A percentile compares a stretch with the other conserved stretches of the same genome.
These are phyloP conservation scores for Chionis minor DNA, from an alignment of 2,113 vertebrate genomes.

Conservation along the genomic window DNA sequence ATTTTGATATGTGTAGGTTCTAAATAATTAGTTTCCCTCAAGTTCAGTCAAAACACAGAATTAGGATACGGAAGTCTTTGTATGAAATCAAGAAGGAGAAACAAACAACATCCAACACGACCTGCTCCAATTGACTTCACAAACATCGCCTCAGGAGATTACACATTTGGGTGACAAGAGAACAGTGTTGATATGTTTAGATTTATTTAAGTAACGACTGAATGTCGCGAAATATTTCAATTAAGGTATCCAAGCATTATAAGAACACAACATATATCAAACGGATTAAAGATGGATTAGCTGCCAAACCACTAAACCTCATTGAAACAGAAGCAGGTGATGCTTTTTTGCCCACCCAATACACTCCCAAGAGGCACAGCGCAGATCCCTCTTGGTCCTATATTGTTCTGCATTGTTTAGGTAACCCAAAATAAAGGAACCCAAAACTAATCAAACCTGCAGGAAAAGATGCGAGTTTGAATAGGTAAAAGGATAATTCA, in stretches of 20 bases:
- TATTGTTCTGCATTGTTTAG: background rate
- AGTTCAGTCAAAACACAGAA: background rate
- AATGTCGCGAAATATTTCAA: background rate
- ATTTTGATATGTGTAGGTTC: background rate
- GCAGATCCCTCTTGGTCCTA: background rate
- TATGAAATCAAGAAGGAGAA: background rate
- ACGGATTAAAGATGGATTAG: background rate
- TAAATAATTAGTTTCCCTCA: background rate
- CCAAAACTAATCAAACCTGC: background rate
- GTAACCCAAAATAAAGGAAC: background rate
- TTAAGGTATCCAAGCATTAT: background rate
- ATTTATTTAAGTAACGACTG: background rate
- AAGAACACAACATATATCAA: background rate
- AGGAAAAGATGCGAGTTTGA: background rate
- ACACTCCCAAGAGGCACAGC: fast-evolving
- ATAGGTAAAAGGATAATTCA: background rate
- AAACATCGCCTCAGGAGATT: background rate
- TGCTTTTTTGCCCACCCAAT: background rate
- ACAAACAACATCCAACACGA: background rate
- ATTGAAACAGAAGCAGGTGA: background rate
- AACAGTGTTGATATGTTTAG: fast-evolving
- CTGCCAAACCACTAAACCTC: background rate
- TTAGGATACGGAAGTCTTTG: fast-evolving
- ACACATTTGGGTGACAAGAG: background rate
- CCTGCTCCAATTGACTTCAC: background rate